phyloP scores from a whole-genome alignment of 2,888 invertebrate genomes.

The Chaitophorus viminalis region DNA sequence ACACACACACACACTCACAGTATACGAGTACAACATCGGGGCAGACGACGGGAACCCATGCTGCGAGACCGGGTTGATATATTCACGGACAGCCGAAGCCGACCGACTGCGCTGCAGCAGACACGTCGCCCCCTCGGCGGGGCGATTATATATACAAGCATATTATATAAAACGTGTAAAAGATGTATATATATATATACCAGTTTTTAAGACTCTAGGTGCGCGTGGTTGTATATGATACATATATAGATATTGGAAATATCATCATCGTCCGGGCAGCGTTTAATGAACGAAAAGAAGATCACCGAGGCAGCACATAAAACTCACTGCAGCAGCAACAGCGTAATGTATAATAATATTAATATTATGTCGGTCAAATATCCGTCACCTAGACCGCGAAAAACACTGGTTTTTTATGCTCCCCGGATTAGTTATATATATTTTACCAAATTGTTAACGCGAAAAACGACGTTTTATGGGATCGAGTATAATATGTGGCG shows the following conservation, averaged over 20 bases:
- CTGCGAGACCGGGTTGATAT: constrained; percentile 47
- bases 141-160: too few relatives aligned
- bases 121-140: constrained; percentile 53
- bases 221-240: too few relatives aligned
- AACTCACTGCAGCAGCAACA: background rate
- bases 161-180: too few relatives aligned
- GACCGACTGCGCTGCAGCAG: constrained; percentile 11
- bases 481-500: too few relatives aligned
- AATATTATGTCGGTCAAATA: background rate
- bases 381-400: constrained; percentile 2
- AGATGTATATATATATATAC: background rate
- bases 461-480: too few relatives aligned
- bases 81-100: background rate
- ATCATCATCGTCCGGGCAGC: constrained; percentile 14
- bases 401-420: background rate
- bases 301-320: background rate
- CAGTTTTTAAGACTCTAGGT: constrained; percentile 24
- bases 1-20: background rate
- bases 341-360: background rate
- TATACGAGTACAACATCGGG: background rate
- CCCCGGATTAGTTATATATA: too few relatives aligned
- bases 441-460: too few relatives aligned
- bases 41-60: constrained; percentile 46
- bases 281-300: constrained; percentile 39
- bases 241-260: constrained; percentile 25